Evolutionary conservation across 2,797 vertebrate genomes (phyloP).

Genomic region (Pseudomugil tenellus): DNA sequence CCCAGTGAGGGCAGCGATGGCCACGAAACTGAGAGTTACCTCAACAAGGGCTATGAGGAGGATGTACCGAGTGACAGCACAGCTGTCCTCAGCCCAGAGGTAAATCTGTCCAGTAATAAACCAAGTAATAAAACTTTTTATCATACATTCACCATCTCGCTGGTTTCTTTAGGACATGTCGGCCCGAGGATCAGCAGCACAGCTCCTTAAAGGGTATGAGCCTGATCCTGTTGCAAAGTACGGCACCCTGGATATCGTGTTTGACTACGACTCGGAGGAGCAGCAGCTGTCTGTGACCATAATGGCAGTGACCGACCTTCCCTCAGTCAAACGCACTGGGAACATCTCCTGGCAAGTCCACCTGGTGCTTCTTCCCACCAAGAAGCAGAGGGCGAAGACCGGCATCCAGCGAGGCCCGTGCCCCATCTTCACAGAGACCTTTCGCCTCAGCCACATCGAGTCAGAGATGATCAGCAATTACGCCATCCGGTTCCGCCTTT

Average conservation of each 20-base stretch:
- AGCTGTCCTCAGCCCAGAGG: slow-evolving; percentile 94
- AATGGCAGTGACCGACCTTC: slow-evolving; percentile 94
- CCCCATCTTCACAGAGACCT: slow-evolving; percentile 95
- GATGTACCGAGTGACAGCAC: slow-evolving; percentile 97
- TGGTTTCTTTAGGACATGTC: slow-evolving; percentile 87
- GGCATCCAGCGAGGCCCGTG: slow-evolving; percentile 91
- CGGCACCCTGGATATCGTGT: slow-evolving; percentile 94
- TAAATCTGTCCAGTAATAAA: slow-evolving; percentile 51
- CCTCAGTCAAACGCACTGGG: slow-evolving; percentile 88
- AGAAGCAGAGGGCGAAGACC: slow-evolving; percentile 95
- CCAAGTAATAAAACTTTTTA: background rate
- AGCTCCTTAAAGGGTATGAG: slow-evolving; percentile 92
- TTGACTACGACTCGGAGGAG: slow-evolving; percentile 93
- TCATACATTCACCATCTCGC: background rate
- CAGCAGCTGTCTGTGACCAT: slow-evolving; percentile 94
- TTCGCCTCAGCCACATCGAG: slow-evolving; percentile 93
- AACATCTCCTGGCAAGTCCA: slow-evolving; percentile 97
- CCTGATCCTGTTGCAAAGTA: slow-evolving; percentile 91
- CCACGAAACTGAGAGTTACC: slow-evolving; percentile 90
- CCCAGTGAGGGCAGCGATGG: slow-evolving; percentile 90
- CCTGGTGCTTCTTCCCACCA: slow-evolving; percentile 95
- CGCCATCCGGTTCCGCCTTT: slow-evolving; percentile 93
- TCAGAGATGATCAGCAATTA: slow-evolving; percentile 98
- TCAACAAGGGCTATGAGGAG: slow-evolving; percentile 95
- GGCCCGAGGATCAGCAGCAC: slow-evolving; percentile 90